These are phyloP conservation scores for Rhyacichthys aspro DNA, from an alignment of 2,797 vertebrate species.

Conservation along the genomic window DNA sequence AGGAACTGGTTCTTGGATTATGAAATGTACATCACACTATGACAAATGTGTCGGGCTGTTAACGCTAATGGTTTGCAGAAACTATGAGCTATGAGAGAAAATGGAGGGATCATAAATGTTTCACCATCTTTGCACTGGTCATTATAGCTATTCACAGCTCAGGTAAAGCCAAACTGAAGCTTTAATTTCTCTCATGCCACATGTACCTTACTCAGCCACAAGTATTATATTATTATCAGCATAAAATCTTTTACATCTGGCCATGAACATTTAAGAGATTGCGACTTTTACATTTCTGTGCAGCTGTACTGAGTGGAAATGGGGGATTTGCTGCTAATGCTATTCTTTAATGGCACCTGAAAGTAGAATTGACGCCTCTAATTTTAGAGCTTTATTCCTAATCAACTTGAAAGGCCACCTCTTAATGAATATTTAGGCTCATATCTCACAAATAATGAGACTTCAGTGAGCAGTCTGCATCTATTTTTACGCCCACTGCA, in stretches of 20 bases:
- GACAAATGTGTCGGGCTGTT: background rate
- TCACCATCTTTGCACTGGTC: background rate
- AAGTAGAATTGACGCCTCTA: background rate
- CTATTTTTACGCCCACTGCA: conserved; percentile 3
- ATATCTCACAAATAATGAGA: background rate
- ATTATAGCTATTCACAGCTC: background rate
- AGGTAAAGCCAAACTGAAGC: no score
- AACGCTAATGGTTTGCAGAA: background rate
- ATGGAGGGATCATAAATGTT: background rate
- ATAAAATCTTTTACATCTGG: no score
- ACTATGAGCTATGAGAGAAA: background rate
- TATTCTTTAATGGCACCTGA: background rate
- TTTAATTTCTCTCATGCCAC: no score
- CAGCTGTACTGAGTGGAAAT: no score
- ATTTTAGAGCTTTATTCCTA: background rate
- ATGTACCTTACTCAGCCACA: no score
- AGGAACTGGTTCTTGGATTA: background rate
- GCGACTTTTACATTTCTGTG: no score
- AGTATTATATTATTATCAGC: no score
- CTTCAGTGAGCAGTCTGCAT: background rate
- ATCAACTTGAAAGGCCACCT: background rate
- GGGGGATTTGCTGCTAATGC: background rate
- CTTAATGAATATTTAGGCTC: background rate
- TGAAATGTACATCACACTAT: no score
- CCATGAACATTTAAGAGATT: no score